Conservation (phyloP, 2,113 vertebrate species). For the Microcebus jonahi region DNA sequence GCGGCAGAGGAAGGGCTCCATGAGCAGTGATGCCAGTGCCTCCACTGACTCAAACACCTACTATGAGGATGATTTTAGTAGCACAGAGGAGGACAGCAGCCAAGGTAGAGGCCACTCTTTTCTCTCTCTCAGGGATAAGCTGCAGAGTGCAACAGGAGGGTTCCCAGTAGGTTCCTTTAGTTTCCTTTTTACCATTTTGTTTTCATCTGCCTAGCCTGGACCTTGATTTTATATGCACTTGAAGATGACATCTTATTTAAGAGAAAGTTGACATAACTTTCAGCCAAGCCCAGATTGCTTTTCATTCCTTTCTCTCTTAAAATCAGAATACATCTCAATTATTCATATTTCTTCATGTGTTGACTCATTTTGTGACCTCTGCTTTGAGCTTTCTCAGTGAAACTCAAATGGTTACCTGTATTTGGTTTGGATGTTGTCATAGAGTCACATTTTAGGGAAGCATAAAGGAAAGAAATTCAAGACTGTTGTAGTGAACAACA, state of each 20-base stretch:
- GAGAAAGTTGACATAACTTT: neutral
- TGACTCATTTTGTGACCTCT: neutral
- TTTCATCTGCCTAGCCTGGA: neutral
- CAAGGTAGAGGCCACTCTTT: constrained; percentile 89
- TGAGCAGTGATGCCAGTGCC: constrained; percentile 98
- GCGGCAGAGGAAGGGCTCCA: constrained; percentile 97
- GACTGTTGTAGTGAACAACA: neutral
- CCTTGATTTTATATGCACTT: neutral
- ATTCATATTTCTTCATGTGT: neutral
- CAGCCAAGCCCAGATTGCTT: neutral
- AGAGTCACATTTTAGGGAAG: neutral
- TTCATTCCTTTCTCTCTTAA: neutral
- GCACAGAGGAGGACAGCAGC: constrained; percentile 99
- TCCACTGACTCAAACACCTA: constrained; percentile 99
- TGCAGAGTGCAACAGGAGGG: fast-evolving
- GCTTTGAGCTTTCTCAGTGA: neutral
- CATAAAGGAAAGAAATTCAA: neutral
- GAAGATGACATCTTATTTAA: neutral
- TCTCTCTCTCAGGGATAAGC: neutral
- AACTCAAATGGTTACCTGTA: neutral
- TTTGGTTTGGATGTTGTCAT: neutral
- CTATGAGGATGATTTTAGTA: constrained; percentile 99
- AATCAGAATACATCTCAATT: neutral
- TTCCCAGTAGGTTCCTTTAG: neutral
- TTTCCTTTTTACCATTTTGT: neutral